A percentile compares a stretch with the other conserved stretches of the same genome.
Conservation (phyloP, 2,113 vertebrate species). For the Solenodon paradoxus region DNA sequence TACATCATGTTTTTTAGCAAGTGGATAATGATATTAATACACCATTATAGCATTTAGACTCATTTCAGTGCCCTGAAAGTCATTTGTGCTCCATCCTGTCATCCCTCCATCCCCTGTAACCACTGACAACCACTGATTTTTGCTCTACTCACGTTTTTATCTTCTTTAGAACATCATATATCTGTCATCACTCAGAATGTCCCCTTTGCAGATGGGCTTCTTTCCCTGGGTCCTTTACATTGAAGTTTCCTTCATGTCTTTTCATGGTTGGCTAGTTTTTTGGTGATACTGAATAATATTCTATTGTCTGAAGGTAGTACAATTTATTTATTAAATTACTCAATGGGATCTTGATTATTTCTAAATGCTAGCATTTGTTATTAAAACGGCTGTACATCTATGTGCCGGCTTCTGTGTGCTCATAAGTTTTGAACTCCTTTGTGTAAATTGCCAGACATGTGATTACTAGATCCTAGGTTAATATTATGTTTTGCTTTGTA, state of each 20-base stretch:
- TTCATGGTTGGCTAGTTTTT: not conserved
- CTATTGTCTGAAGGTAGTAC: not conserved
- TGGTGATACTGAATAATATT: not conserved
- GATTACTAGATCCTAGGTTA: not conserved
- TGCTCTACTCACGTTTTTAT: no score
- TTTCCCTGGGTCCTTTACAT: not conserved
- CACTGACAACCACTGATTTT: not conserved
- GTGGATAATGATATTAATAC: not conserved
- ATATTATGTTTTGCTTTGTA: not conserved
- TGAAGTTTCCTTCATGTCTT: not conserved
- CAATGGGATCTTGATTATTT: not conserved
- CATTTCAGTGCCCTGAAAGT: not conserved
- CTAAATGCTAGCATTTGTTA: not conserved
- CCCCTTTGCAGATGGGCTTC: not conserved
- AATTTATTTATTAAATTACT: not conserved
- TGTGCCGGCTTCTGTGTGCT: not conserved
- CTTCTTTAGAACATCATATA: not conserved
- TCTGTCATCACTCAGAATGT: not conserved
- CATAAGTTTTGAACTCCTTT: not conserved
- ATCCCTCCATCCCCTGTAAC: not conserved
- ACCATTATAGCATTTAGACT: fast-evolving
- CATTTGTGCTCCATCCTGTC: not conserved
- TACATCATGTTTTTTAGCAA: not conserved
- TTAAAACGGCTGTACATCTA: not conserved
- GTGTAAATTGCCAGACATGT: not conserved